Conservation (phyloP, 2,113 vertebrate species). For the Perognathus longimembris region DNA sequence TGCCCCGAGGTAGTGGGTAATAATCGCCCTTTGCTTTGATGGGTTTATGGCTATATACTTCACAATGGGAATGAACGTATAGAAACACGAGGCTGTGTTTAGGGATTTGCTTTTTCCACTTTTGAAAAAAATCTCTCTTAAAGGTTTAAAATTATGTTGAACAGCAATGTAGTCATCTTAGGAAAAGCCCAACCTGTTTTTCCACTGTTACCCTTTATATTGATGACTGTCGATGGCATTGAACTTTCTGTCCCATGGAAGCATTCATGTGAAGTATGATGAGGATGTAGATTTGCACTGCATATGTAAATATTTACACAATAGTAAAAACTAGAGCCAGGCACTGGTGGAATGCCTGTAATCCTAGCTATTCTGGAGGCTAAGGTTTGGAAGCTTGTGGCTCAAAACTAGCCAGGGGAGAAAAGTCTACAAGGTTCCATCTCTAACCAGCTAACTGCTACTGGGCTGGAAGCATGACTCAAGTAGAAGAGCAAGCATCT, state of each 20-base stretch:
- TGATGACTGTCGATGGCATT: not conserved
- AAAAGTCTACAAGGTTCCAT: too few relatives aligned
- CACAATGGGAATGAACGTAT: not conserved
- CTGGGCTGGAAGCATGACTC: too few relatives aligned
- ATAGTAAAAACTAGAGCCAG: not conserved
- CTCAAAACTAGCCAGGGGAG: too few relatives aligned
- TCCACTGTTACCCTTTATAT: not conserved
- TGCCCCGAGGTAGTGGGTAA: not conserved
- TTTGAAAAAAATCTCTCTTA: conserved; percentile 17
- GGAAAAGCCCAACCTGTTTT: not conserved
- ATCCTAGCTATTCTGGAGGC: too few relatives aligned
- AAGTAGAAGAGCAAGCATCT: too few relatives aligned
- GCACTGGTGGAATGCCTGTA: too few relatives aligned
- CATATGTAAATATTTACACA: not conserved
- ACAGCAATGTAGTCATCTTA: not conserved
- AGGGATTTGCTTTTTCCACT: not conserved
- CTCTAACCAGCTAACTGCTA: too few relatives aligned
- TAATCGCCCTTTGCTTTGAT: not conserved
- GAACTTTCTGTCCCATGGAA: not conserved
- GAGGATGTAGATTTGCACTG: not conserved
- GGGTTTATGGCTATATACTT: not conserved
- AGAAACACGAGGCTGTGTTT: not conserved
- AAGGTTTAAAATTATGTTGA: conserved; percentile 11
- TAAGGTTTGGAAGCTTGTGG: too few relatives aligned
- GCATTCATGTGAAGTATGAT: not conserved